A percentile compares a stretch with the other conserved stretches of the same genome.
These are phyloP conservation scores for Anabas testudineus DNA, from an alignment of 2,797 vertebrate species.

Conservation along the genomic window DNA sequence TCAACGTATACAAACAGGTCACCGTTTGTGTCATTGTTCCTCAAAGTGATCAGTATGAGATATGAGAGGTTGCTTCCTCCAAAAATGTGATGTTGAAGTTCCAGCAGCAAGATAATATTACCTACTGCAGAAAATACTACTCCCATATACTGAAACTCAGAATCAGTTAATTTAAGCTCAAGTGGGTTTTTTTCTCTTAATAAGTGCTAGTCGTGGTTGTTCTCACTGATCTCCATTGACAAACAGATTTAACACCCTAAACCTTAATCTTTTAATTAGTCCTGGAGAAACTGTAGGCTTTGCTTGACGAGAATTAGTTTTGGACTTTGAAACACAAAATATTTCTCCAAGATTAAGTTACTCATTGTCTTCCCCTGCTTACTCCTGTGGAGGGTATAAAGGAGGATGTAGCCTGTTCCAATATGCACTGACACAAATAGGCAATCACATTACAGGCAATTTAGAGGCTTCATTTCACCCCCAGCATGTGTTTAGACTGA, in stretches of 20 bases:
- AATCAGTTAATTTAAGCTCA: conserved; percentile 9
- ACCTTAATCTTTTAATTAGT: conserved; percentile 20
- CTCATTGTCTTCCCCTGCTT: conserved; percentile 4
- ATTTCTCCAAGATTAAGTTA: not conserved
- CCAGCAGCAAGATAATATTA: too few relatives aligned
- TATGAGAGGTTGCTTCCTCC: too few relatives aligned
- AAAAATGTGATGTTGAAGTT: too few relatives aligned
- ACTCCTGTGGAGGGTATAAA: not conserved
- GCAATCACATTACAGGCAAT: conserved; percentile 10
- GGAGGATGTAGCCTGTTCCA: not conserved
- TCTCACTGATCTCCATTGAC: conserved; percentile 12
- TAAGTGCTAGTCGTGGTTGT: not conserved
- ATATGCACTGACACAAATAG: not conserved
- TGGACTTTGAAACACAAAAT: not conserved
- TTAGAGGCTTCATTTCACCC: conserved; percentile 13
- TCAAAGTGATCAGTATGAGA: too few relatives aligned
- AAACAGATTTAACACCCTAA: too few relatives aligned
- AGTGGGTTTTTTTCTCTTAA: too few relatives aligned
- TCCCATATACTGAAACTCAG: not conserved
- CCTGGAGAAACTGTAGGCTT: conserved; percentile 1
- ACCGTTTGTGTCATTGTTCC: too few relatives aligned
- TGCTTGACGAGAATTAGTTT: too few relatives aligned
- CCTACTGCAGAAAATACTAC: not conserved
- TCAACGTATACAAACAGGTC: too few relatives aligned
- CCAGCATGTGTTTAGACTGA: conserved; percentile 1